Evolutionary conservation across 1,140 invertebrate species (phyloP).

Genomic region (Coboldia fuscipes): DNA sequence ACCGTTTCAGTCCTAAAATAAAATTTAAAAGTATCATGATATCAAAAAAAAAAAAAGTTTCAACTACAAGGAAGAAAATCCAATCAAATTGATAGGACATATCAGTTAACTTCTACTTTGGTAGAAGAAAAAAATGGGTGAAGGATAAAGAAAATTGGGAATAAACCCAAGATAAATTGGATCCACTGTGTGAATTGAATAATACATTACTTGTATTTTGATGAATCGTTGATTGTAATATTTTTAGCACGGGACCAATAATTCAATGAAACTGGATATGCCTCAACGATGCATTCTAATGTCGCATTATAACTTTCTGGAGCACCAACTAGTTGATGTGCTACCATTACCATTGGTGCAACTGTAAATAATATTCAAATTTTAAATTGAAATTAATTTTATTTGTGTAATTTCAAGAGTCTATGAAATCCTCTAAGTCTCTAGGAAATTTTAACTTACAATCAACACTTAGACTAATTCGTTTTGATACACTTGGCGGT

Average conservation of each 20-base stretch:
- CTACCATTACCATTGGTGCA: slow-evolving; percentile 61
- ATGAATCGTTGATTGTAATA: slow-evolving; percentile 69
- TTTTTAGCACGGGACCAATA: slow-evolving; percentile 78
- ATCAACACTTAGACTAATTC: slow-evolving; percentile 82
- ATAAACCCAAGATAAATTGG: too few species aligned
- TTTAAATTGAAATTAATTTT: neutral
- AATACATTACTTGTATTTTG: slow-evolving; percentile 48
- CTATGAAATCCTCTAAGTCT: neutral
- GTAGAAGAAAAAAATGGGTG: too few species aligned
- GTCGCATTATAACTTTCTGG: slow-evolving; percentile 59
- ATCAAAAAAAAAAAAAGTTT: neutral
- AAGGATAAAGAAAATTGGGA: too few species aligned
- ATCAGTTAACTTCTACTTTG: neutral
- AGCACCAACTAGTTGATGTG: slow-evolving; percentile 70
- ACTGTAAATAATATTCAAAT: slow-evolving; percentile 28
- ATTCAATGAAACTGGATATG: slow-evolving; percentile 74
- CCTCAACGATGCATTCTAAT: slow-evolving; percentile 74
- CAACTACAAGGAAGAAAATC: neutral
- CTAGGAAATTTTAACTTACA: slow-evolving; percentile 43
- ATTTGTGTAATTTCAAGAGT: neutral
- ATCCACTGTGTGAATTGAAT: too few species aligned
- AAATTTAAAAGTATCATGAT: neutral
- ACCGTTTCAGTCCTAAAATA: slow-evolving; percentile 32
- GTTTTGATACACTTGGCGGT: slow-evolving; percentile 63
- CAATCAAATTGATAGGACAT: neutral